Percentiles rank a stretch among this genome's conserved stretches.
phyloP scores from a whole-genome alignment of 1,140 invertebrate species.

The Pristionchus pacificus region DNA sequence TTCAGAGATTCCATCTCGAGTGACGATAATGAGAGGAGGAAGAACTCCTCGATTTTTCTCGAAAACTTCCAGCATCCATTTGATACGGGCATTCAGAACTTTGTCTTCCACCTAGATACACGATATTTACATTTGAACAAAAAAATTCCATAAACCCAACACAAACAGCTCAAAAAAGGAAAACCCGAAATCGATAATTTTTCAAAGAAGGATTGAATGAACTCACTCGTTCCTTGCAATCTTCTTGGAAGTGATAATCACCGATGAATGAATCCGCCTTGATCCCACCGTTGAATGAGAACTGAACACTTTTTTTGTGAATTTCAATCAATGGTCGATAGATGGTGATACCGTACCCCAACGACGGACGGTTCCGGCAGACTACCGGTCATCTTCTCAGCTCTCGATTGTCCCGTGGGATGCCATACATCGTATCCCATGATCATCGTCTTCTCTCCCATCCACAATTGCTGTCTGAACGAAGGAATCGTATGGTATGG shows the following conservation, averaged over 20 bases:
- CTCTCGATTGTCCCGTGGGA: not conserved
- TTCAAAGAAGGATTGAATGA: not conserved
- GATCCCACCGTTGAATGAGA: not conserved
- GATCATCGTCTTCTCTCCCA: not conserved
- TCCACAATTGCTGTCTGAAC: not conserved
- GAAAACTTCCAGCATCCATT: not conserved
- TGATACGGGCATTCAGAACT: not conserved
- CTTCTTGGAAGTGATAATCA: not conserved
- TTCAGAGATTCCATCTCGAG: not conserved
- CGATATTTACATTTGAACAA: not conserved
- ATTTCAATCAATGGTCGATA: not conserved
- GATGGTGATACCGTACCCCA: not conserved
- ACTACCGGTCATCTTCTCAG: not conserved
- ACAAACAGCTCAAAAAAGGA: too few relatives aligned
- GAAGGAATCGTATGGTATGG: too few relatives aligned
- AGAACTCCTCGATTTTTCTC: not conserved
- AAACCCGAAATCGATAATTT: not conserved
- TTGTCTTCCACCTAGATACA: not conserved
- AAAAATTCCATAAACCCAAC: not conserved
- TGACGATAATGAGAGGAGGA: not conserved
- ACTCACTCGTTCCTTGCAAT: not conserved
- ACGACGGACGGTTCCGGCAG: not conserved
- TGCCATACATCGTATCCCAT: not conserved
- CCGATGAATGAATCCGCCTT: not conserved
- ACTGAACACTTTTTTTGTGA: not conserved